These are phyloP conservation scores for Asobara japonica DNA, from an alignment of 1,140 invertebrate genomes.

Conservation along the genomic window DNA sequence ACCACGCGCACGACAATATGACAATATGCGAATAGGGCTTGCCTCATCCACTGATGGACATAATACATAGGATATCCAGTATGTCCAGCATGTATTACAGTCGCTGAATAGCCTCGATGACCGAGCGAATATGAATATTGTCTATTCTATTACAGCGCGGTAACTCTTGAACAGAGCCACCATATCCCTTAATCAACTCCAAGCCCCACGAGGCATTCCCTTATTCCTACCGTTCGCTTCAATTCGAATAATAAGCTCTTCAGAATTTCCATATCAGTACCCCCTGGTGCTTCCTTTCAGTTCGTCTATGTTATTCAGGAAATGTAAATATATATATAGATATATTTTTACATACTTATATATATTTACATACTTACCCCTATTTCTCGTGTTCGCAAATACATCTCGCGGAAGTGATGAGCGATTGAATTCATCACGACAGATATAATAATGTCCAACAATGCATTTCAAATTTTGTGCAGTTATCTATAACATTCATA, in stretches of 20 bases:
- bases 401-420: not conserved
- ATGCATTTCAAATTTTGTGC: not conserved
- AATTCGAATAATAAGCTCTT: constrained; percentile 32
- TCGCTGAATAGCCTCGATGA: constrained; percentile 38
- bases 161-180: not conserved
- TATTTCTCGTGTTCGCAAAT: not conserved
- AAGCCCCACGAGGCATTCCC: not conserved
- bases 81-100: constrained; percentile 40
- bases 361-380: not conserved
- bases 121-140: constrained; percentile 46
- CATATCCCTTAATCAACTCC: constrained; percentile 27
- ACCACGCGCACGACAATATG: constrained; percentile 47
- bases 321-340: not conserved
- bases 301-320: constrained; percentile 26
- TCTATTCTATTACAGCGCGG: constrained; percentile 27
- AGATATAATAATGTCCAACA: constrained; percentile 3
- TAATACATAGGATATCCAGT: constrained; percentile 45
- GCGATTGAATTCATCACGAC: constrained; percentile 1
- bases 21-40: constrained; percentile 42
- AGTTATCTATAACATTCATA: not conserved
- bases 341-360: not conserved
- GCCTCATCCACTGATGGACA: constrained; percentile 38
- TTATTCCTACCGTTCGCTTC: constrained; percentile 1
- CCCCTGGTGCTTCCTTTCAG: constrained; percentile 22
- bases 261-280: constrained; percentile 32